Conservation (phyloP, 2,113 vertebrate species). For the Chauna torquata region DNA sequence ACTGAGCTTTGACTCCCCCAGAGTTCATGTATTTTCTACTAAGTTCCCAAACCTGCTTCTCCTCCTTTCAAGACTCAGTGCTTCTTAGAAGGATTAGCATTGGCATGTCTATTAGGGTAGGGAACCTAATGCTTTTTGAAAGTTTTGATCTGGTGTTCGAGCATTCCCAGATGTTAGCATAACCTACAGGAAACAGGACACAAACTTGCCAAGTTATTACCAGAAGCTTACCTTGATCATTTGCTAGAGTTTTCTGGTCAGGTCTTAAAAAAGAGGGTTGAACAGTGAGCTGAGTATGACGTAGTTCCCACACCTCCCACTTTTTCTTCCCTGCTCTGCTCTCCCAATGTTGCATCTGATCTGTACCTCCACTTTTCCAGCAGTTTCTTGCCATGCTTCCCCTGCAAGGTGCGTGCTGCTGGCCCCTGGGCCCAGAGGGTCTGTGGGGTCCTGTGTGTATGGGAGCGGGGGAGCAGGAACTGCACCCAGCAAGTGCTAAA, state of each 20-base stretch:
- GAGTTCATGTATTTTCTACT: neutral
- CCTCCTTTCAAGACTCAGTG: neutral
- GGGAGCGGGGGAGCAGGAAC: neutral
- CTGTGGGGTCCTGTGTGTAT: accelerated
- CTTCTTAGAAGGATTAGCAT: neutral
- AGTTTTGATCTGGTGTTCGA: neutral
- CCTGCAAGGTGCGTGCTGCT: accelerated
- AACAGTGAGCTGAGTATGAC: neutral
- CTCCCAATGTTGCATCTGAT: neutral
- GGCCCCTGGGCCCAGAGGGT: neutral
- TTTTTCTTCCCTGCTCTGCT: neutral
- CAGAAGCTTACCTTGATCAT: neutral
- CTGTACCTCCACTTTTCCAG: neutral
- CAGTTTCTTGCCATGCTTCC: neutral
- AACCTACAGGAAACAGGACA: neutral
- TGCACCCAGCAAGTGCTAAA: no score
- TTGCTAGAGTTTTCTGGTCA: neutral
- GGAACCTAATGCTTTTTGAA: neutral
- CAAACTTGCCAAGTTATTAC: neutral
- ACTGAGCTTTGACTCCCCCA: neutral
- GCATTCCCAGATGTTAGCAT: neutral
- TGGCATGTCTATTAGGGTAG: accelerated
- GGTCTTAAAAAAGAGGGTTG: neutral
- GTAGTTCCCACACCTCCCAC: neutral
- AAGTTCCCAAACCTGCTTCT: neutral